Percentiles rank a stretch among this genome's conserved stretches.
phyloP scores from a whole-genome alignment of 2,797 vertebrate species.

The Phataginus tetradactyla region DNA sequence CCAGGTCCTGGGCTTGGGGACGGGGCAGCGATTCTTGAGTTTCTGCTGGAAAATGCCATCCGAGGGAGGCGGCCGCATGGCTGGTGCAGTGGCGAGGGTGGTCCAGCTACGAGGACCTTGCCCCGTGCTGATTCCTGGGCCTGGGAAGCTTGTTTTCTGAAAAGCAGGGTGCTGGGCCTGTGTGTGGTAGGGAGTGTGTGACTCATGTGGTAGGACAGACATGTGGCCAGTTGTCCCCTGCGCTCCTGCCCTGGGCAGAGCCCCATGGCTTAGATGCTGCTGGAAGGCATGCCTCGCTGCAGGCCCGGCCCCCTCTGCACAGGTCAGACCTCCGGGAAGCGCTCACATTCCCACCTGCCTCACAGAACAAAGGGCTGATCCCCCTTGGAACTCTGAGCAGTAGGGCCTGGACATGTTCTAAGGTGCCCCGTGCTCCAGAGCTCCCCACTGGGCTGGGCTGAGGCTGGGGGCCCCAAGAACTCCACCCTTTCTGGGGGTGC shows the following conservation, averaged over 20 bases:
- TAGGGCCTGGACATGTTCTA: accelerated
- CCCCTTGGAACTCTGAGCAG: accelerated
- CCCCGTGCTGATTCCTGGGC: background rate
- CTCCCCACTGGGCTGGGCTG: background rate
- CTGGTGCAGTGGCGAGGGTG: no score
- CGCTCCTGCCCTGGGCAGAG: background rate
- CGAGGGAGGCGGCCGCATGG: background rate
- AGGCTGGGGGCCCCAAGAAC: background rate
- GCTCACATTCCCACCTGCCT: background rate
- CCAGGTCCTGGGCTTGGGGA: background rate
- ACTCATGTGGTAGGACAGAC: accelerated
- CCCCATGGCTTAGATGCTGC: background rate
- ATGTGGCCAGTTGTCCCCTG: background rate
- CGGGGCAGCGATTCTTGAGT: background rate
- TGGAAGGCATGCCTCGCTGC: accelerated
- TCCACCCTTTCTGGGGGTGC: background rate
- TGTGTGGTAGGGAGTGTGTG: background rate
- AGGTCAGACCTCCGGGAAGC: background rate
- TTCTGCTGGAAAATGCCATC: background rate
- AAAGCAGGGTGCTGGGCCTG: no score
- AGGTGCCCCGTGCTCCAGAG: no score
- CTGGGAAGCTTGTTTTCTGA: background rate
- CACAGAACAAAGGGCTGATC: accelerated
- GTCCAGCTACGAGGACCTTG: accelerated
- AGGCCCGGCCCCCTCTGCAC: background rate